Base-by-base conservation (phyloP, 1,140 invertebrate species). In the Camponotus vicinus region DNA sequence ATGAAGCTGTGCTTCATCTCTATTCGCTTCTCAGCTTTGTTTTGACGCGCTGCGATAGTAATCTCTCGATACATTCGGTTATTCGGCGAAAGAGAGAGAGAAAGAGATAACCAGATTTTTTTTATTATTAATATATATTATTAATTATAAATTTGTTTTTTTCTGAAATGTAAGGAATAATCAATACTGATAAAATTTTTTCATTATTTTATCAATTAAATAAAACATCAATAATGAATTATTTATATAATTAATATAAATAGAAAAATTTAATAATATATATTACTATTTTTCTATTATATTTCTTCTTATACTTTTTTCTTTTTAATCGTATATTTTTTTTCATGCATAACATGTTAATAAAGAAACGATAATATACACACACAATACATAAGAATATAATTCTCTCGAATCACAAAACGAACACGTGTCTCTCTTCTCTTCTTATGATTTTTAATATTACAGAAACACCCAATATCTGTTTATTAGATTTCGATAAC, bases 401-500 rank as follows among this genome's bases (percentile, higher is more conserved):
- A n/a, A 55, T 55, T 55, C 9, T 55, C 6, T 55, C 9, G 6
- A 7, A 45, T 49, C 3, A 49, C 13, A 13, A 49, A 49, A 49
- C 13, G n/a, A 57, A 57, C n/a, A n/a, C 52, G 52, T n/a, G n/a
- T 8, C 21, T 45, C 21, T 45, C 18, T 45, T 32, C 40, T 49
- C 8, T 13, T 49, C 15, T 15, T 1, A 18, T 27, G 11, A 27
- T 32, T n/a, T 37, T 59, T 9, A 37, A 2, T 37, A 9, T 34
- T 37, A 21, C 34, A n/a, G 3, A 40, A n/a, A 42, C 13, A 34
- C 27, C 63, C 27, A 27, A 67, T 45, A 64, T 34, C 15, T n/a
- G 34, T 77, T 87, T 77, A 70, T 87, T 78, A 75, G 71, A 86
- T 87, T 87, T 66, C 34, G 45, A 34, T 37, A 66, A 59, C 42